Base-by-base conservation (phyloP, 2,113 vertebrate species). In the Calyptomena viridis region DNA sequence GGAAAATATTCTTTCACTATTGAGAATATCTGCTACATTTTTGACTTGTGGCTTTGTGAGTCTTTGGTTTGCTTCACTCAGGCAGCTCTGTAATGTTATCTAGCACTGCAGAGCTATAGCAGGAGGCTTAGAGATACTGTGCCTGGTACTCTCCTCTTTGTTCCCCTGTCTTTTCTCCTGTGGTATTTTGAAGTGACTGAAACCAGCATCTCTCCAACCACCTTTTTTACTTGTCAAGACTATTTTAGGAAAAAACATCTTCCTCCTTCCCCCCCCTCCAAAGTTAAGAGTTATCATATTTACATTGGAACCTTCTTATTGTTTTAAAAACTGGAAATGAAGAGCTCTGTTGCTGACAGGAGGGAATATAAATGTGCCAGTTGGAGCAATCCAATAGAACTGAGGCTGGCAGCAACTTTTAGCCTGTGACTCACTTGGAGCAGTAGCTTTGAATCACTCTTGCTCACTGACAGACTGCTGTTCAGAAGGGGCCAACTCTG, bases 391-490 rank as follows among this genome's bases (percentile, higher is more conserved):
- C 73, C 66, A 90, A 1, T 37, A 75, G 46, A 28, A 75, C 33
- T 91, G 84, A 89, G 56, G 47, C 69, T 77, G 78, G 64, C 64
- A 95, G 86, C 46, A 96, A 52, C 56, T 87, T 92, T 63, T 18
- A 89, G 46, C 31, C 58, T 83, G 58, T 91, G 84, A 92, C 68
- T 86, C 49, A 76, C 76, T 85, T 25, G 42, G 21, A 91, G 52
- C 67, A 59, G 60, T n/a, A 88, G 66, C 60, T 72, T 84, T 79
- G 67, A 82, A 39, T 82, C 40, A 37, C 49, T 95, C 64, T 50
- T 91, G 28, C 37, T 50, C 62, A 28, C 39, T 83, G 59, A 86
- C 37, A 86, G 66, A 31, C 58, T 59, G 33, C 13, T 93, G 31
- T 76, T 77, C 63, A 71, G 84, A 44, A 91, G 37, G 73, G 73